These are phyloP conservation scores for Thelaira solivaga DNA, from an alignment of 2,888 invertebrate genomes.

Conservation along the genomic window DNA sequence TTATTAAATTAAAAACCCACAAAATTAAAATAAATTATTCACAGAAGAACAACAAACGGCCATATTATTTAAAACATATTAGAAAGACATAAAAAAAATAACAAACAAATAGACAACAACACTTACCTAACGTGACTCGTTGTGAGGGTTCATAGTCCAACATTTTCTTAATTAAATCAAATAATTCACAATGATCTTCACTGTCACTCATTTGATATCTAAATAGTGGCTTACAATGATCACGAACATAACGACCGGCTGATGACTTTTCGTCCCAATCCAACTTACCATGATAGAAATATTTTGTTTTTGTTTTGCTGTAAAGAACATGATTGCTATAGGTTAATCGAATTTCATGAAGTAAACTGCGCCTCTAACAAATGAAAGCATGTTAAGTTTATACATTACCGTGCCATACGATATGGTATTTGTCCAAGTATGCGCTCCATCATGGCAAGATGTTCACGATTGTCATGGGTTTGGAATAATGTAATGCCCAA, in stretches of 20 bases:
- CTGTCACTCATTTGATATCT: conserved; percentile 92
- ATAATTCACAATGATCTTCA: conserved; percentile 93
- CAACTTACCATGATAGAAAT: conserved; percentile 97
- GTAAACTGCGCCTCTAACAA: conserved; percentile 68
- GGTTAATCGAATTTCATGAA: conserved; percentile 75
- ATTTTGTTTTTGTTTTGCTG: conserved; percentile 96
- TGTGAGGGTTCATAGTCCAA: conserved; percentile 96
- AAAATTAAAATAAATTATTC: too few species aligned
- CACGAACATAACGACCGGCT: conserved; percentile 97
- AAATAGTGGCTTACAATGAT: conserved; percentile 98
- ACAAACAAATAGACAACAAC: conserved; percentile 14
- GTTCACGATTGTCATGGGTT: conserved; percentile 99
- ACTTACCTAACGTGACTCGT: conserved; percentile 85
- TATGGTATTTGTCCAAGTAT: conserved; percentile 97
- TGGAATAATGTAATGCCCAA: conserved; percentile 98
- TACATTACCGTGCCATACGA: conserved; percentile 83
- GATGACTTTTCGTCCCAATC: conserved; percentile 99
- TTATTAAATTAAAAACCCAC: too few species aligned
- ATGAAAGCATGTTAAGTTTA: conserved; percentile 74
- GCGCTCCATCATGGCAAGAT: conserved; percentile 99
- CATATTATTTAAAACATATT: background rate
- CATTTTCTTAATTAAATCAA: conserved; percentile 97
- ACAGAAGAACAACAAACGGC: conserved; percentile 42
- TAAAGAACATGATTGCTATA: conserved; percentile 77
- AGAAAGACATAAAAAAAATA: background rate